Evolutionary conservation across 2,888 invertebrate genomes (phyloP).

Genomic region (Eucriotettix oculatus): DNA sequence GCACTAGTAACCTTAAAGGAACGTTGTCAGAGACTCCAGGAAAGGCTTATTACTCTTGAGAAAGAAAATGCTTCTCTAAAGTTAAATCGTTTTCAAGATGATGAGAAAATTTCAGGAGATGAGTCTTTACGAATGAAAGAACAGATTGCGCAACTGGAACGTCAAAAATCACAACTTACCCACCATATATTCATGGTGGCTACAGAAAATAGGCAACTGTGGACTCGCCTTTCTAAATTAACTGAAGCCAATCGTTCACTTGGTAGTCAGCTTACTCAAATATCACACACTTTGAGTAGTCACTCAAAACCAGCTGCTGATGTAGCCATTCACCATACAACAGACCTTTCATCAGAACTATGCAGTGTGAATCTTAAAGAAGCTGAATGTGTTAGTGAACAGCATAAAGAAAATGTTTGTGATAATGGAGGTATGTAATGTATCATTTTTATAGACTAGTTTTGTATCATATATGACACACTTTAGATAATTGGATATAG

Average conservation of each 20-base stretch:
- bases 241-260: slow-evolving; percentile 39
- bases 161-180: slow-evolving; percentile 58
- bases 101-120: background rate
- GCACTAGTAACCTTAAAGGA: slow-evolving; percentile 71
- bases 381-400: slow-evolving; percentile 6
- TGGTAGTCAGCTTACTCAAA: slow-evolving; percentile 32
- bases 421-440: too few species aligned
- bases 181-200: slow-evolving; percentile 69
- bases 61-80: slow-evolving; percentile 55
- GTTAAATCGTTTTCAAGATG: slow-evolving; percentile 17
- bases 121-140: slow-evolving; percentile 18
- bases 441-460: too few species aligned
- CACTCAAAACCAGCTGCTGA: slow-evolving; percentile 16
- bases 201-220: slow-evolving; percentile 61
- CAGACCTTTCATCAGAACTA: too few species aligned
- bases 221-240: slow-evolving; percentile 51
- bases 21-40: slow-evolving; percentile 57
- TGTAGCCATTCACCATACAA: background rate
- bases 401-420: slow-evolving; percentile 9
- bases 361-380: slow-evolving; percentile 12
- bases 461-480: too few species aligned
- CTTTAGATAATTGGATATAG: too few species aligned
- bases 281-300: slow-evolving; percentile 32
- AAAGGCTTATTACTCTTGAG: slow-evolving; percentile 50
- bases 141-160: slow-evolving; percentile 49